A percentile compares a stretch with the other conserved stretches of the same genome.
Evolutionary conservation across 2,113 vertebrate genomes (phyloP).

Genomic region (Mustelus asterias): DNA sequence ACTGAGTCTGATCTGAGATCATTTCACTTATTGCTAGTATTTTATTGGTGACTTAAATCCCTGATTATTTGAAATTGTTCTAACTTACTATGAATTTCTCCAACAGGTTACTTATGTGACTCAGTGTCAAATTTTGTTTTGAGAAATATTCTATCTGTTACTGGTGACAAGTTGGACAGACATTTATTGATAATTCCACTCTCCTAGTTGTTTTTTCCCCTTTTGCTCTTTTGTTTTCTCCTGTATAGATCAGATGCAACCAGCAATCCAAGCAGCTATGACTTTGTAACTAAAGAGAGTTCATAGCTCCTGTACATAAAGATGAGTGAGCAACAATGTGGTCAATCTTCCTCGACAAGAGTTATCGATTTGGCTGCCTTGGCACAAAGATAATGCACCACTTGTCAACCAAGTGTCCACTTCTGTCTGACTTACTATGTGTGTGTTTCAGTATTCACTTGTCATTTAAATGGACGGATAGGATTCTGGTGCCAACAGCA

Average conservation of each 20-base stretch:
- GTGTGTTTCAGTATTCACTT: not conserved
- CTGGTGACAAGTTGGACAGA: not conserved
- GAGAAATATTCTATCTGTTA: not conserved
- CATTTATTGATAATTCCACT: not conserved
- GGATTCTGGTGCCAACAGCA: not conserved
- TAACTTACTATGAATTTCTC: too few species aligned
- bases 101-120: not conserved
- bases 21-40: too few species aligned
- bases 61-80: too few species aligned
- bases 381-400: not conserved
- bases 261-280: not conserved
- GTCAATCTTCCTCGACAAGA: slow-evolving; percentile 10
- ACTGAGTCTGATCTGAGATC: too few species aligned
- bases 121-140: not conserved
- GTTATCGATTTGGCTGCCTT: not conserved
- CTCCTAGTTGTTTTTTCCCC: too few species aligned
- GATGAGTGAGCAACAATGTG: not conserved
- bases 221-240: not conserved
- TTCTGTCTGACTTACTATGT: not conserved
- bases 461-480: not conserved
- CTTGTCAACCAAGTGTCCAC: not conserved
- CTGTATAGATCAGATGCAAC: not conserved
- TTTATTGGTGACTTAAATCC: too few species aligned
- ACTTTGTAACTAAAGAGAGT: not conserved
- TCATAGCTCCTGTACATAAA: not conserved